Percentiles rank a stretch among this genome's conserved stretches.
Evolutionary conservation across 2,797 vertebrate species (phyloP).

Genomic region (Sylvia borin): DNA sequence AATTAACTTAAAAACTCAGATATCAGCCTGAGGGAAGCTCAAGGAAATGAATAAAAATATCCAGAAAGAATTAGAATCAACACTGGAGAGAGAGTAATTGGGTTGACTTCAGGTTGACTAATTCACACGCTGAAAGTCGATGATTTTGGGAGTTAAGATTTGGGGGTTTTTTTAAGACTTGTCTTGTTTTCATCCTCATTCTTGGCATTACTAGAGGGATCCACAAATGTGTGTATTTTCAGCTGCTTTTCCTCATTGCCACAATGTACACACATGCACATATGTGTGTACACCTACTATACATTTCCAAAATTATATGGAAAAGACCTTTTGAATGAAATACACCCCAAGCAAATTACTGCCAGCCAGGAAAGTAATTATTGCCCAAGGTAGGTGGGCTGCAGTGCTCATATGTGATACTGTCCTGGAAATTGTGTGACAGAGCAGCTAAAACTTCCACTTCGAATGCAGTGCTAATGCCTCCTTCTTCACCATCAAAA

Average conservation of each 20-base stretch:
- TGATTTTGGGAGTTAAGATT: not conserved
- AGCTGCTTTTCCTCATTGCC: not conserved
- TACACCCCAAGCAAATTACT: not conserved
- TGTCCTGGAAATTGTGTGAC: not conserved
- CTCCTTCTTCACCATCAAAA: not conserved
- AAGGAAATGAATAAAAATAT: conserved; percentile 54
- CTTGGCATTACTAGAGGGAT: not conserved
- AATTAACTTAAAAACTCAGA: conserved; percentile 33
- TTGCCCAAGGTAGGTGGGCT: not conserved
- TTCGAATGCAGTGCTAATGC: not conserved
- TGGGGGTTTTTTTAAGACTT: not conserved
- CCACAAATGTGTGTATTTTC: not conserved
- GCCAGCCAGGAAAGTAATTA: not conserved
- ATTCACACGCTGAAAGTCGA: not conserved
- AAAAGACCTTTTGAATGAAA: not conserved
- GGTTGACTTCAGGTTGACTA: conserved; percentile 33
- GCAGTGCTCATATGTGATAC: not conserved
- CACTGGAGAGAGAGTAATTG: conserved; percentile 25
- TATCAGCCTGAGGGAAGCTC: conserved; percentile 44
- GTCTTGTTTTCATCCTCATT: not conserved
- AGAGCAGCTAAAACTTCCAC: not conserved
- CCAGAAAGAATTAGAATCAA: conserved; percentile 39
- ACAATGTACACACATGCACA: not conserved
- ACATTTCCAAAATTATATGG: not conserved
- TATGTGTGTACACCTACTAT: not conserved